A percentile compares a stretch with the other conserved stretches of the same genome.
Evolutionary conservation across 2,888 invertebrate species (phyloP).

Genomic region (Colletes collaris): DNA sequence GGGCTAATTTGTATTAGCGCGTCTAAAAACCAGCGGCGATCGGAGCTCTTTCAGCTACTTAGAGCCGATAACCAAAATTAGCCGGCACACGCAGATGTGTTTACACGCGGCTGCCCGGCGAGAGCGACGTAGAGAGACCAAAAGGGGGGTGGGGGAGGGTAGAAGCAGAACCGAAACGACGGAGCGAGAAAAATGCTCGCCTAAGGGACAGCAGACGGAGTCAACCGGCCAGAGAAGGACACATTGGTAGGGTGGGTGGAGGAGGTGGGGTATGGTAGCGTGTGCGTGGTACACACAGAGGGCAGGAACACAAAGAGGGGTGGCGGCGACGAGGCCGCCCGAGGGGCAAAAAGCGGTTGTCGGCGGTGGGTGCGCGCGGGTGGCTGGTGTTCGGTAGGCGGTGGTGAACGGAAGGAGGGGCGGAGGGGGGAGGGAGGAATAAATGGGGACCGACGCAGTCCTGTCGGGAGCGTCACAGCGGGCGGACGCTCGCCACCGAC

Average conservation of each 20-base stretch:
- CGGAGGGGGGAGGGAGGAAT: conserved; percentile 61
- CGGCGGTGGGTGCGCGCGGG: conserved; percentile 46
- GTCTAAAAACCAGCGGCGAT: conserved; percentile 1
- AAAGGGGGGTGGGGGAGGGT: background rate
- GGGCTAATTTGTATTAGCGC: conserved; percentile 11
- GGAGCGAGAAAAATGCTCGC: background rate
- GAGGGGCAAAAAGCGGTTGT: conserved; percentile 26
- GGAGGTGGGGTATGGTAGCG: conserved; percentile 18
- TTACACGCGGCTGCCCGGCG: conserved; percentile 50
- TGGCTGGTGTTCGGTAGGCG: conserved; percentile 48
- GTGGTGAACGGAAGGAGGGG: conserved; percentile 34
- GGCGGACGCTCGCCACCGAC: conserved; percentile 79
- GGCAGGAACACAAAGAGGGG: conserved; percentile 55
- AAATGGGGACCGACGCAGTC: conserved; percentile 80
- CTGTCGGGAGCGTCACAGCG: conserved; percentile 82
- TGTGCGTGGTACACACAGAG: conserved; percentile 46
- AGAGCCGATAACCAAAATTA: conserved; percentile 61
- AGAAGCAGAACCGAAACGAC: background rate
- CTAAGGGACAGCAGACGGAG: background rate
- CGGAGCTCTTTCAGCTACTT: conserved; percentile 27
- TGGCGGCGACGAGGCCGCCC: conserved; percentile 24
- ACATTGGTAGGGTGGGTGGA: background rate
- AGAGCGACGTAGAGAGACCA: background rate
- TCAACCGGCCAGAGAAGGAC: conserved; percentile 7
- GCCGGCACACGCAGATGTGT: conserved; percentile 65